Percentiles rank a stretch among this genome's conserved stretches.
Evolutionary conservation across 1,140 invertebrate genomes (phyloP).

Genomic region (Glossosoma conforme): DNA sequence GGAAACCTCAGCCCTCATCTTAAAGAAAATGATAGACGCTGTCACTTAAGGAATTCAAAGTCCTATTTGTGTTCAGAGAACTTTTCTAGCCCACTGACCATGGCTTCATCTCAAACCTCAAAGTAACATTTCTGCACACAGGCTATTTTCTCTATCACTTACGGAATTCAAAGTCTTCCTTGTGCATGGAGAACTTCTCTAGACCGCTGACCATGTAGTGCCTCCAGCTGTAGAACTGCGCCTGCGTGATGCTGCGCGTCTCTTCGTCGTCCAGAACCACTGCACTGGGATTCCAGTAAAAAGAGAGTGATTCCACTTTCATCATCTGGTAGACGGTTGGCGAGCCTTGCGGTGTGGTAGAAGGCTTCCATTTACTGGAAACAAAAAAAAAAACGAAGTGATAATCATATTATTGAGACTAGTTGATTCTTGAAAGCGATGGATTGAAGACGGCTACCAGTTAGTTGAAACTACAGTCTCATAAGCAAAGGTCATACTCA

Average conservation of each 20-base stretch:
- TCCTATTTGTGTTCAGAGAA: no score
- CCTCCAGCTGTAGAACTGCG: slow-evolving; percentile 61
- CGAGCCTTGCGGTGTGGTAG: slow-evolving; percentile 56
- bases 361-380: slow-evolving; percentile 75
- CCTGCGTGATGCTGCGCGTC: slow-evolving; percentile 51
- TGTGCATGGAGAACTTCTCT: slow-evolving; percentile 71
- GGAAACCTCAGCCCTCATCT: no score
- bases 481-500: no score
- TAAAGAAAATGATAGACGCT: no score
- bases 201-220: slow-evolving; percentile 66
- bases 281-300: slow-evolving; percentile 70
- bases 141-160: slow-evolving; percentile 46
- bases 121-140: neutral
- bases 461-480: no score
- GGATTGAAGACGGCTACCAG: no score
- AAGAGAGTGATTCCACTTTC: slow-evolving; percentile 68
- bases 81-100: no score
- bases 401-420: no score
- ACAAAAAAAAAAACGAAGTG: neutral
- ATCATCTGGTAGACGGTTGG: slow-evolving; percentile 73
- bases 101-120: no score
- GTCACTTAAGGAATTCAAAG: no score
- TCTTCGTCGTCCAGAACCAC: slow-evolving; percentile 47
- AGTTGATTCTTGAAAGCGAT: no score
- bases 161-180: slow-evolving; percentile 71